A percentile compares a stretch with the other conserved stretches of the same genome.
phyloP scores from a whole-genome alignment of 2,888 invertebrate genomes.

The Amphipyra tragopoginis region DNA sequence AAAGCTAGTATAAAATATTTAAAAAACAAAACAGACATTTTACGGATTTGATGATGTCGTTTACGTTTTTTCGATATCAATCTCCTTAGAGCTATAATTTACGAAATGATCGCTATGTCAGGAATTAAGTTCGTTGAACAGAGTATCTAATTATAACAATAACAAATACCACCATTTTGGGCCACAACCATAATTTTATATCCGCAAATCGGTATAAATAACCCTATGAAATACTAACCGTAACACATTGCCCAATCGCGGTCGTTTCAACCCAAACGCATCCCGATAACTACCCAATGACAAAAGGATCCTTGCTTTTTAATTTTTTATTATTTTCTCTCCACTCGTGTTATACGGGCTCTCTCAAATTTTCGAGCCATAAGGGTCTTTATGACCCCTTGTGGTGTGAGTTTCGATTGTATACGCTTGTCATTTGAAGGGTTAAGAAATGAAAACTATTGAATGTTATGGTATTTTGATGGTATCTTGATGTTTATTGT shows the following conservation, averaged over 20 bases:
- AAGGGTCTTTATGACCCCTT: slow-evolving; percentile 55
- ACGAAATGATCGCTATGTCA: too few relatives aligned
- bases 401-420: slow-evolving; percentile 57
- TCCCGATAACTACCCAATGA: slow-evolving; percentile 47
- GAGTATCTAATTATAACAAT: too few relatives aligned
- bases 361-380: slow-evolving; percentile 44
- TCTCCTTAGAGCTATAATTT: too few relatives aligned
- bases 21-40: too few relatives aligned
- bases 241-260: slow-evolving; percentile 26
- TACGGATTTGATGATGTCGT: too few relatives aligned
- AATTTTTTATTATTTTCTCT: slow-evolving; percentile 35
- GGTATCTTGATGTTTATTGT: slow-evolving; percentile 28
- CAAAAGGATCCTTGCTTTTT: slow-evolving; percentile 44
- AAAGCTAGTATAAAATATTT: too few relatives aligned
- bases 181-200: slow-evolving; percentile 24
- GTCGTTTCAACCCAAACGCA: slow-evolving; percentile 38
- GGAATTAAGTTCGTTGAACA: too few relatives aligned
- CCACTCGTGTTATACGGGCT: slow-evolving; percentile 54
- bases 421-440: slow-evolving; percentile 44
- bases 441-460: slow-evolving; percentile 40
- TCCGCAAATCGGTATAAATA: slow-evolving; percentile 35
- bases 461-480: slow-evolving; percentile 45
- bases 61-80: too few relatives aligned
- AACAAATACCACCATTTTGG: too few relatives aligned
- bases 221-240: slow-evolving; percentile 25